A percentile compares a stretch with the other conserved stretches of the same genome.
Conservation (phyloP, 2,888 invertebrate species). For the Mallateleia sp. region DNA sequence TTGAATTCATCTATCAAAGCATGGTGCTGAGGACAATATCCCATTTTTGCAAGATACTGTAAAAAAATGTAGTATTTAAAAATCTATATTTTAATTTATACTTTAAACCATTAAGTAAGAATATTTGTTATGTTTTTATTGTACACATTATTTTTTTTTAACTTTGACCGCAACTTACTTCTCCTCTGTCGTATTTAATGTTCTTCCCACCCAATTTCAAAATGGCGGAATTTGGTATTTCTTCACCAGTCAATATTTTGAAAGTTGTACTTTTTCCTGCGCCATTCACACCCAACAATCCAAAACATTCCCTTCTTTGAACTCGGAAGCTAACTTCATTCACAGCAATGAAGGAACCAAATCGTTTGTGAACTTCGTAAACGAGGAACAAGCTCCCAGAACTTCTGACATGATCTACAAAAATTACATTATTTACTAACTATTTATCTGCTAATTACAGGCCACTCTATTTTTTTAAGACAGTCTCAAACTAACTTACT, state of each 20-base stretch:
- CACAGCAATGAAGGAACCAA: slow-evolving; percentile 92
- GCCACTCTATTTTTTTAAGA: no score
- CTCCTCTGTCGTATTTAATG: slow-evolving; percentile 79
- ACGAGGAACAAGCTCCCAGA: slow-evolving; percentile 6
- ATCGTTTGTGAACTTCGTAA: slow-evolving; percentile 14
- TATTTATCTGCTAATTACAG: no score
- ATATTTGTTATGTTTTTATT: no score
- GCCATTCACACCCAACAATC: slow-evolving; percentile 95
- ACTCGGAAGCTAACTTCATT: slow-evolving; percentile 93
- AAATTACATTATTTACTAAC: no score
- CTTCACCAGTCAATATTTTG: slow-evolving; percentile 97
- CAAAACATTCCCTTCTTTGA: slow-evolving; percentile 94
- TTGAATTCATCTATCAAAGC: slow-evolving; percentile 95
- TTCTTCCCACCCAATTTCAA: slow-evolving; percentile 84
- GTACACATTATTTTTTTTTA: no score
- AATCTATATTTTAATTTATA: no score
- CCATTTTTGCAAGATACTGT: slow-evolving; percentile 93
- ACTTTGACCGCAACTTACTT: slow-evolving; percentile 82
- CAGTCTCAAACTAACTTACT: no score
- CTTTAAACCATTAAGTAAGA: no score
- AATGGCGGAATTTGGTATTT: slow-evolving; percentile 87
- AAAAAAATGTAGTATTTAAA: slow-evolving; percentile 68
- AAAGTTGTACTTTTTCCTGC: slow-evolving; percentile 97
- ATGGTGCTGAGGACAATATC: slow-evolving; percentile 98
- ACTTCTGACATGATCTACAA: no score